phyloP scores from a whole-genome alignment of 2,113 vertebrate species.

The Noturus placidus region DNA sequence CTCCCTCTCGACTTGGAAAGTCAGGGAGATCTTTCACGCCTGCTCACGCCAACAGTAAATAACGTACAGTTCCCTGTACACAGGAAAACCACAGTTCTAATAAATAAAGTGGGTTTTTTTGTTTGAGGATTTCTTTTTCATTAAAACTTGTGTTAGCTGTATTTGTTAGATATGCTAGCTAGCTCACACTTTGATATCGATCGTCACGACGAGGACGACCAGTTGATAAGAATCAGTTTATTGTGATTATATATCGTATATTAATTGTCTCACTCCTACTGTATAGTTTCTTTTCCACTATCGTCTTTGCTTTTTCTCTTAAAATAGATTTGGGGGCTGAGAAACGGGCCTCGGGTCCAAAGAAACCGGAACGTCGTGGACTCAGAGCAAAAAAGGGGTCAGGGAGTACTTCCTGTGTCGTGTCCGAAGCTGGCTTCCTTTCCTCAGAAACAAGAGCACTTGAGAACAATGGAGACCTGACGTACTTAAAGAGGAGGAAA shows the following conservation, averaged over 20 bases:
- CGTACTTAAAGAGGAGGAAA: slow-evolving; percentile 31
- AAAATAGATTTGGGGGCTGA: neutral
- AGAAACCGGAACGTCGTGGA: neutral
- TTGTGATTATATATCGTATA: neutral
- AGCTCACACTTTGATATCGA: neutral
- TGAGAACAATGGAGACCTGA: slow-evolving; percentile 56
- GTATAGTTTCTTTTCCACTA: neutral
- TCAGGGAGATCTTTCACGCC: neutral
- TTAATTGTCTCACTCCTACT: neutral
- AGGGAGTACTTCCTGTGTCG: slow-evolving; percentile 22
- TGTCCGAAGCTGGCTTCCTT: slow-evolving; percentile 45
- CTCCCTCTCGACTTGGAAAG: neutral
- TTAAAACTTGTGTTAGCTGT: neutral
- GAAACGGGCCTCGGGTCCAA: neutral
- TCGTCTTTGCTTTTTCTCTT: neutral
- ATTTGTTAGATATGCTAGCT: no score
- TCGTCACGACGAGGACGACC: neutral
- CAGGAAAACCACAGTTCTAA: neutral
- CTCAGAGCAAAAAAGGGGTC: neutral
- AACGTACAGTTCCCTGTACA: neutral
- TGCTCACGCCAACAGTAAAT: neutral
- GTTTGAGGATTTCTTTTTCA: no score
- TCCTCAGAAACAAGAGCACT: slow-evolving; percentile 31
- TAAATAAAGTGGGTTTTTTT: neutral
- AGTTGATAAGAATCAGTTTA: neutral